Evolutionary conservation across 2,888 invertebrate species (phyloP).

Genomic region (Glaucopsyche alexis): DNA sequence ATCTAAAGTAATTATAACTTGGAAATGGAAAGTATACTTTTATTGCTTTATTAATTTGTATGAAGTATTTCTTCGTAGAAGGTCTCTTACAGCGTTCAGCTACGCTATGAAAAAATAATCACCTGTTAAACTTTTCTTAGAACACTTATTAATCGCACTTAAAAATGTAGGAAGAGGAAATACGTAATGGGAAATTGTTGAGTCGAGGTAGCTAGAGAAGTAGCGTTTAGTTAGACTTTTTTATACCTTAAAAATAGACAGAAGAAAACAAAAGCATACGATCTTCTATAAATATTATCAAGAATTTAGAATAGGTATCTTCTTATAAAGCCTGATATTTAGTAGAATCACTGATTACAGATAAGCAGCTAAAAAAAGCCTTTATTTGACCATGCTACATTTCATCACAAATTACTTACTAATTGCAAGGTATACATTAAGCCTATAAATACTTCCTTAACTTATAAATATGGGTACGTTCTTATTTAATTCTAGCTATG

Average conservation of each 20-base stretch:
- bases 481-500: too few species aligned
- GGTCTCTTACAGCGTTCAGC: neutral
- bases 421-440: too few species aligned
- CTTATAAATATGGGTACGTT: too few species aligned
- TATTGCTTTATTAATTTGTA: constrained; percentile 21
- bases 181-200: neutral
- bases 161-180: neutral
- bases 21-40: constrained; percentile 8
- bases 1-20: constrained; percentile 28
- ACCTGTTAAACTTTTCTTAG: neutral
- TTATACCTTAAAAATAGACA: neutral
- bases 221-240: neutral
- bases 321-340: too few species aligned
- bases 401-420: too few species aligned
- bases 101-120: constrained; percentile 10
- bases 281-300: too few species aligned
- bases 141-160: neutral
- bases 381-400: too few species aligned
- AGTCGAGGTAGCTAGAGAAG: neutral
- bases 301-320: too few species aligned
- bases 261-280: neutral
- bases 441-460: too few species aligned
- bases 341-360: too few species aligned
- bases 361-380: too few species aligned
- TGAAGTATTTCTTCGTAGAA: neutral